Conservation (phyloP, 2,113 vertebrate species). For the Mastomys coucha region DNA sequence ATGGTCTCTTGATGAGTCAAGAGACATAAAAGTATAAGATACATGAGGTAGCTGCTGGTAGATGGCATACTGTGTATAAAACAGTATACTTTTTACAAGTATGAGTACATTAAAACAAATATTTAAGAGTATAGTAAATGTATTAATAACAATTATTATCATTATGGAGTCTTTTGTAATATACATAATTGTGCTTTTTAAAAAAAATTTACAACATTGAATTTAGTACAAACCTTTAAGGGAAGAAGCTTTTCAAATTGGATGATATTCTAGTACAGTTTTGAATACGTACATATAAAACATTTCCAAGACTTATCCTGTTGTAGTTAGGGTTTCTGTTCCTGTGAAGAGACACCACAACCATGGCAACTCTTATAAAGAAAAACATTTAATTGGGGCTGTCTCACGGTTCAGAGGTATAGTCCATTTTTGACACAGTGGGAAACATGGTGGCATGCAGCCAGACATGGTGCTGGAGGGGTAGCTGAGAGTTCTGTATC, state of each 20-base stretch:
- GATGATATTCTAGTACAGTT: not conserved
- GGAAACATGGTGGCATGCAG: too few relatives aligned
- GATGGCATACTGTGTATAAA: not conserved
- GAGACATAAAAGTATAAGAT: not conserved
- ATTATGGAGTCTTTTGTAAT: not conserved
- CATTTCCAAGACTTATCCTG: too few relatives aligned
- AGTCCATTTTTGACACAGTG: too few relatives aligned
- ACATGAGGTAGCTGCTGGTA: not conserved
- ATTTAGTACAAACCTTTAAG: not conserved
- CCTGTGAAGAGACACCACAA: too few relatives aligned
- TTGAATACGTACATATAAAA: not conserved
- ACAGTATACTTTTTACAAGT: not conserved
- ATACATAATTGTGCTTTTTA: not conserved
- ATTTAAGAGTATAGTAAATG: not conserved
- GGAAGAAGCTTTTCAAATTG: not conserved
- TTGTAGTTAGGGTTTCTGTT: too few relatives aligned
- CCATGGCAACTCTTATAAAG: too few relatives aligned
- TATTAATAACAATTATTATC: not conserved
- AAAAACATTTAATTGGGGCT: too few relatives aligned
- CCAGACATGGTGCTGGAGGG: too few relatives aligned
- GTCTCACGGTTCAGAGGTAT: too few relatives aligned
- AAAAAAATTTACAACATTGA: not conserved
- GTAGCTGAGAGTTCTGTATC: too few relatives aligned
- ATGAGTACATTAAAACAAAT: not conserved
- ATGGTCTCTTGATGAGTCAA: not conserved